These are phyloP conservation scores for Camelus dromedarius DNA, from an alignment of 2,113 vertebrate species.

Conservation along the genomic window DNA sequence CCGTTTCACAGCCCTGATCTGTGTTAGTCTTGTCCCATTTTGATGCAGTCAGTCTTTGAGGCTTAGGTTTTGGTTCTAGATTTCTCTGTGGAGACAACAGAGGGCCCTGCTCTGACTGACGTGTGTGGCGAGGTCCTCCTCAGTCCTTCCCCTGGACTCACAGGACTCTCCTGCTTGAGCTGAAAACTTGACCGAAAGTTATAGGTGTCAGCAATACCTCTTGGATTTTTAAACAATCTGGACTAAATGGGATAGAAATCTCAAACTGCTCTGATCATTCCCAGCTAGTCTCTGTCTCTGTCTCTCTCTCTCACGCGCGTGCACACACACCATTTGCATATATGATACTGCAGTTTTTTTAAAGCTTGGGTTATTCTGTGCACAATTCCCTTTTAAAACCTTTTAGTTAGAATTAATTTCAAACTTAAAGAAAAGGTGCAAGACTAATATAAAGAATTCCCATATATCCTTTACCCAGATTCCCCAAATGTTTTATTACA, in stretches of 20 bases:
- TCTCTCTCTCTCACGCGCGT: not conserved
- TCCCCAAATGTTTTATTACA: not conserved
- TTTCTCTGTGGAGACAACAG: not conserved
- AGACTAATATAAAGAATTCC: not conserved
- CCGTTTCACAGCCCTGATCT: constrained; percentile 48
- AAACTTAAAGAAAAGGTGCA: not conserved
- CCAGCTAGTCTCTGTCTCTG: not conserved
- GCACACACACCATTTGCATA: not conserved
- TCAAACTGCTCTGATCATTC: not conserved
- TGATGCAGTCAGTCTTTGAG: constrained; percentile 53
- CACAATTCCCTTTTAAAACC: not conserved
- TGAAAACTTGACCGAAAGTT: constrained; percentile 21
- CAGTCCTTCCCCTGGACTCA: not conserved
- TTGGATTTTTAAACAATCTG: not conserved
- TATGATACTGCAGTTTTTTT: not conserved
- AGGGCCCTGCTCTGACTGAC: not conserved
- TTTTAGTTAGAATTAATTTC: constrained; percentile 39
- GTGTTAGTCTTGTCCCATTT: constrained; percentile 15
- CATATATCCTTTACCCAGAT: not conserved
- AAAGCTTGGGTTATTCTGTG: not conserved
- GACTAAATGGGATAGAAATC: not conserved
- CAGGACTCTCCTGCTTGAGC: not conserved
- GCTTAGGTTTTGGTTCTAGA: constrained; percentile 26
- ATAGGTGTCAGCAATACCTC: not conserved
- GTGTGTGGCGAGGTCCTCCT: not conserved